Evolutionary conservation across 2,888 invertebrate species (phyloP).

Genomic region (Eurytoma adleriae): DNA sequence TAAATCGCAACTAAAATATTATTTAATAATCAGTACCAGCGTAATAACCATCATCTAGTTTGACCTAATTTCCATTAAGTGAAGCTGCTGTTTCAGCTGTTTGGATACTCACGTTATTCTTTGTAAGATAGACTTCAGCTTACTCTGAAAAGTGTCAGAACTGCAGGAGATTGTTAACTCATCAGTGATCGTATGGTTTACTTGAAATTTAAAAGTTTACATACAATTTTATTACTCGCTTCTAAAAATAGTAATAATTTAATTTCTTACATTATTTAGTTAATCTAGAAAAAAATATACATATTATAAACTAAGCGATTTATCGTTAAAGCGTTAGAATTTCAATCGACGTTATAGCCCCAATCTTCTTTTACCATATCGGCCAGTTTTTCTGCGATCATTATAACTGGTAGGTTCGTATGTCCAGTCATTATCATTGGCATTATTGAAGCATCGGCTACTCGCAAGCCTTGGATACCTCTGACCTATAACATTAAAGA

Average conservation of each 20-base stretch:
- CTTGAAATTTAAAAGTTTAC: too few species aligned
- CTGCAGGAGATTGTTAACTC: too few species aligned
- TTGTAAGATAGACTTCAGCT: too few species aligned
- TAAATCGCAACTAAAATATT: constrained; percentile 28
- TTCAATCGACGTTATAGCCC: constrained; percentile 64
- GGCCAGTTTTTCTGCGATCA: constrained; percentile 84
- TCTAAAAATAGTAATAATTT: neutral
- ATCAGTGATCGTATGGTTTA: too few species aligned
- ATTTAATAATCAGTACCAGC: constrained; percentile 18
- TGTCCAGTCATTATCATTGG: constrained; percentile 81
- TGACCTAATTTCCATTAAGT: too few species aligned
- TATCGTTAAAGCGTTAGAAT: neutral
- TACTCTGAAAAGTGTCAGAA: too few species aligned
- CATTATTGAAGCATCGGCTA: constrained; percentile 83
- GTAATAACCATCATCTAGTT: too few species aligned
- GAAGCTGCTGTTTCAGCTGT: too few species aligned
- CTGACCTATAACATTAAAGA: constrained; percentile 59
- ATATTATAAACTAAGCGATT: neutral
- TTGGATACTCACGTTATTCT: too few species aligned
- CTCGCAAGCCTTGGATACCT: constrained; percentile 80
- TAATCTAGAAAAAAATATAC: neutral
- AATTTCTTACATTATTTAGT: neutral
- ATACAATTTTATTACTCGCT: neutral
- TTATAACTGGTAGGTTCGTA: constrained; percentile 81
- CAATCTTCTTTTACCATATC: constrained; percentile 80